Percentiles rank a stretch among this genome's conserved stretches.
Evolutionary conservation across 1,140 invertebrate genomes (phyloP).

Genomic region (Campoletis sonorensis): DNA sequence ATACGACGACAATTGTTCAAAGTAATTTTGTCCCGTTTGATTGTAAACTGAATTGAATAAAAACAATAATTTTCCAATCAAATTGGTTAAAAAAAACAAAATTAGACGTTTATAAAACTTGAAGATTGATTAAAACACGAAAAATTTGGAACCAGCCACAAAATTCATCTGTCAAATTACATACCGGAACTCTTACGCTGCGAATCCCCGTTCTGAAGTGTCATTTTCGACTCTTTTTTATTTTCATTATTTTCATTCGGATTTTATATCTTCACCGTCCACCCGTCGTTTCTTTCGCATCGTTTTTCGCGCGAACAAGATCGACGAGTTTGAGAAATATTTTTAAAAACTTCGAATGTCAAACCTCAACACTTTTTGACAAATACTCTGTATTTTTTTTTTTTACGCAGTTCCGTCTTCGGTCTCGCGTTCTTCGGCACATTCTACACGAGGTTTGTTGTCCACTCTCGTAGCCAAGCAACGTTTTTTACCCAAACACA

Average conservation of each 20-base stretch:
- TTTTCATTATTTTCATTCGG: not conserved
- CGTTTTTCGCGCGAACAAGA: not conserved
- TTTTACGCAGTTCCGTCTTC: constrained; percentile 46
- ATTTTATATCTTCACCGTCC: not conserved
- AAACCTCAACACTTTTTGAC: not conserved
- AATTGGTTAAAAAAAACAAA: not conserved
- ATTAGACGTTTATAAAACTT: constrained; percentile 7
- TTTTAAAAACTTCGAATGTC: not conserved
- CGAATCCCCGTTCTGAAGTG: constrained; percentile 37
- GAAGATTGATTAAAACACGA: not conserved
- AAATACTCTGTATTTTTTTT: not conserved
- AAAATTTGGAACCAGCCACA: constrained; percentile 3
- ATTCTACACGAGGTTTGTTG: not conserved
- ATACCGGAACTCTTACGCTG: constrained; percentile 71
- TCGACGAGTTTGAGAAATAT: not conserved
- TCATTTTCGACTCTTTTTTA: constrained; percentile 9
- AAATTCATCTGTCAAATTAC: constrained; percentile 42
- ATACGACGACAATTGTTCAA: constrained; percentile 68
- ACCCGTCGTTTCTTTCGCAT: not conserved
- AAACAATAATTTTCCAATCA: not conserved
- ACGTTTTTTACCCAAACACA: constrained; percentile 39
- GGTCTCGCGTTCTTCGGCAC: constrained; percentile 43
- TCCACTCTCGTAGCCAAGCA: constrained; percentile 54
- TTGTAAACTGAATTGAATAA: constrained; percentile 63
- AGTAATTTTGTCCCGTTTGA: constrained; percentile 69